Percentiles rank a stretch among this genome's conserved stretches.
These are phyloP conservation scores for Bothrops jararaca DNA, from an alignment of 2,113 vertebrate species.

Conservation along the genomic window DNA sequence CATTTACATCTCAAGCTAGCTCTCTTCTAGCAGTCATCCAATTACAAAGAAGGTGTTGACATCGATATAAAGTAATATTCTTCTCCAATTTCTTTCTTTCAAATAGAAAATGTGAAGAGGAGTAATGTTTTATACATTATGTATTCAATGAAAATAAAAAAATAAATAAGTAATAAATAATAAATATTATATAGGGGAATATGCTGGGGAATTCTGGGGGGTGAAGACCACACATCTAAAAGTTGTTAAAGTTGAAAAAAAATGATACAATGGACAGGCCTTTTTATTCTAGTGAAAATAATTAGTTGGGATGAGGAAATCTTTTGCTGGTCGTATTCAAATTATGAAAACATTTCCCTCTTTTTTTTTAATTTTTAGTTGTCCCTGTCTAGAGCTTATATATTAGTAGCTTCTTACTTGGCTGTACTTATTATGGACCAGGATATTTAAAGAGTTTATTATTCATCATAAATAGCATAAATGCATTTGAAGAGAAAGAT, in stretches of 20 bases:
- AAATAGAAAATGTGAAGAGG: background rate
- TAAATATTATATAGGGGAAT: background rate
- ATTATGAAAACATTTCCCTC: background rate
- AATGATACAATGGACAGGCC: background rate
- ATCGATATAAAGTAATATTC: background rate
- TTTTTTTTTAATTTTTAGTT: background rate
- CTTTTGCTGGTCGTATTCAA: background rate
- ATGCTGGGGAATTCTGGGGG: background rate
- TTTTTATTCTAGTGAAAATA: background rate
- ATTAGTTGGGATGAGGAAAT: background rate
- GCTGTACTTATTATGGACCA: background rate
- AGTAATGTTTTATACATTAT: background rate
- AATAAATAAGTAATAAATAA: background rate
- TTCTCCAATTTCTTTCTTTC: background rate
- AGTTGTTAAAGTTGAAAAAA: background rate
- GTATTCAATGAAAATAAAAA: background rate
- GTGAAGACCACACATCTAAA: background rate
- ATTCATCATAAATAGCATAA: background rate
- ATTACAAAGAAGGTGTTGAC: background rate
- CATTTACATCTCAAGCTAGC: background rate
- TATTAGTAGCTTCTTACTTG: background rate
- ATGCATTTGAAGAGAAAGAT: background rate
- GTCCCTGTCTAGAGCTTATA: background rate
- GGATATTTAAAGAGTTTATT: background rate
- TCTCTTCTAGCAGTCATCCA: background rate